Evolutionary conservation across 1,140 invertebrate species (phyloP).

Genomic region (Trichonephila clavipes): DNA sequence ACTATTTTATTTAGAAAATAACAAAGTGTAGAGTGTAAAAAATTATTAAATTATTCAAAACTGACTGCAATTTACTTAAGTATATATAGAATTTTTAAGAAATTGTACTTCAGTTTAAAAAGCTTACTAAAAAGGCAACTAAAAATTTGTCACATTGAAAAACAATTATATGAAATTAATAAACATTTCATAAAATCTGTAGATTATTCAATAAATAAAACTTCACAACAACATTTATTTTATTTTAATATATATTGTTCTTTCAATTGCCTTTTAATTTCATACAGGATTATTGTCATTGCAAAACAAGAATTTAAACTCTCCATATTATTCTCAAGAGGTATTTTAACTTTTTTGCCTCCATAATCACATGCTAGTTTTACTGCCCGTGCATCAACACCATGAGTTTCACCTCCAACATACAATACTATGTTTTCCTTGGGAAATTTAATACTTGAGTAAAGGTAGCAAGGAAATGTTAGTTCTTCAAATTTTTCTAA

Average conservation of each 20-base stretch:
- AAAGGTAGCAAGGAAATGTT: slow-evolving; percentile 85
- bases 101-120: no score
- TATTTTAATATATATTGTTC: slow-evolving; percentile 54
- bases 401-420: slow-evolving; percentile 93
- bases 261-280: slow-evolving; percentile 88
- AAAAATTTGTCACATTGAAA: no score
- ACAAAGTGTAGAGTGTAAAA: no score
- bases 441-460: slow-evolving; percentile 84
- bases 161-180: no score
- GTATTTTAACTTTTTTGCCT: slow-evolving; percentile 84
- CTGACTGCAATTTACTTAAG: no score
- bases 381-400: slow-evolving; percentile 87
- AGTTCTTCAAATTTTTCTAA: slow-evolving; percentile 77
- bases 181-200: no score
- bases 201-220: no score
- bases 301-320: slow-evolving; percentile 93
- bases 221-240: slow-evolving; percentile 4
- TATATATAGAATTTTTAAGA: no score
- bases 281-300: slow-evolving; percentile 90
- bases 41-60: no score
- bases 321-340: slow-evolving; percentile 88
- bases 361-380: slow-evolving; percentile 83
- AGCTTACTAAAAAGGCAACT: no score
- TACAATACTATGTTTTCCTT: slow-evolving; percentile 84
- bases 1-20: no score